Evolutionary conservation across 2,888 invertebrate species (phyloP), one percentile per base, ranked within the genome.

Genomic region (Microctonus hyperodae): DNA sequence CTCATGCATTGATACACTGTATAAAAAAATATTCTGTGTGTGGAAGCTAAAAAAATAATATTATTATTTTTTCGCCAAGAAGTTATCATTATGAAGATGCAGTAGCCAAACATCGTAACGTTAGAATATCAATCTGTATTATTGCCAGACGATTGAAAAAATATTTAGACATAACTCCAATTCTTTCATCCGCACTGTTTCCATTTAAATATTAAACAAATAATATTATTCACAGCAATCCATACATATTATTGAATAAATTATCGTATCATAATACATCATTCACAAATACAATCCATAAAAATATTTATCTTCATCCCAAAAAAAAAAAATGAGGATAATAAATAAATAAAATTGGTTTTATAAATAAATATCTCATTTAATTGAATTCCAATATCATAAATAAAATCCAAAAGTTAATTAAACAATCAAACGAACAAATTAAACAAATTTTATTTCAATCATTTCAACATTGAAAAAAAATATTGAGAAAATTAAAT

Each of bases 41-140:
- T 48, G 31, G 37, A 67, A 72, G 64, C 69, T 72, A 70, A 66
- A 70, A 72, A 66, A 72, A 72, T 68, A 69, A 70, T 68, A 44
- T 16, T 7, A 16, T 35, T 35, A 35, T 35, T 68, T 57, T 56
- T 66, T 64, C 22, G 51, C 53, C 50, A 48, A 25, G 33, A 63
- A 61, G 55, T 51, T 63, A 67, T 67, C 33, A 20, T 50, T 33
- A 31, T 50, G 5, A 20, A 33, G 20, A 60, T 50, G 25, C 11
- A 23, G 51, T 11, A 23, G 25, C 51, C 9, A 51, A 3, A 23
- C 44, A 51, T 51, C 25, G 10, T 2, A 11, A 23, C 10, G 51
- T 53, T 53, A 53, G 53, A 53, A 53, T 53, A 53, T 23, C 53
- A 53, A 25, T 28, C 53, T n/a, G n/a, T 28, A 53, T 28, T 28